Evolutionary conservation across 2,888 invertebrate species (phyloP).

Genomic region (Harpagoxenus sublaevis): DNA sequence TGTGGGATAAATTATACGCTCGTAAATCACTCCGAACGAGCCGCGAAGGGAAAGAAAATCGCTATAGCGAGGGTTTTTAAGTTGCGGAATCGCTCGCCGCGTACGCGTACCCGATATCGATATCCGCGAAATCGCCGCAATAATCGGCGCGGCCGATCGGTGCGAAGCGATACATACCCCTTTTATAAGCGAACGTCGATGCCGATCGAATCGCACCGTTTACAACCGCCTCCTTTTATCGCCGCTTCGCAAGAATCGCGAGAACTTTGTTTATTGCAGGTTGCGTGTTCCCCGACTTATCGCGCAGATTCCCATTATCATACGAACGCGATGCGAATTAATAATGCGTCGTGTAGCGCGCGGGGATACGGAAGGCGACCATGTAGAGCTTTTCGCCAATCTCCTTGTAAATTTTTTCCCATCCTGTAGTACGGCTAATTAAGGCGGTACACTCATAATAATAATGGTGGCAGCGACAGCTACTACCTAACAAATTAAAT

Average conservation of each 20-base stretch:
- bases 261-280: conserved; percentile 33
- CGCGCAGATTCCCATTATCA: conserved; percentile 27
- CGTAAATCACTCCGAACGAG: conserved; percentile 66
- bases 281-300: conserved; percentile 15
- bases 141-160: conserved; percentile 4
- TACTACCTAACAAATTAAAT: conserved; percentile 48
- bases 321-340: conserved; percentile 28
- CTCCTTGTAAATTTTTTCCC: conserved; percentile 34
- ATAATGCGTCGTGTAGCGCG: background rate
- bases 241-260: conserved; percentile 11
- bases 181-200: background rate
- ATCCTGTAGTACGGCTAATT: conserved; percentile 15
- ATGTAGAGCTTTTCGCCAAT: background rate
- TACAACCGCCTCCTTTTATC: background rate
- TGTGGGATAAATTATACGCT: conserved; percentile 70
- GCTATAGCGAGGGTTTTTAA: conserved; percentile 58
- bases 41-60: conserved; percentile 49
- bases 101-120: background rate
- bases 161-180: background rate
- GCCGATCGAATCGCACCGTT: background rate
- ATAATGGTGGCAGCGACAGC: conserved; percentile 23
- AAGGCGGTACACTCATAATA: conserved; percentile 31
- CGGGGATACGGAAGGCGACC: conserved; percentile 4
- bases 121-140: conserved; percentile 21
- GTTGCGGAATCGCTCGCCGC: conserved; percentile 35